phyloP scores from a whole-genome alignment of 2,888 invertebrate genomes.

The Coleophora flavipennella region DNA sequence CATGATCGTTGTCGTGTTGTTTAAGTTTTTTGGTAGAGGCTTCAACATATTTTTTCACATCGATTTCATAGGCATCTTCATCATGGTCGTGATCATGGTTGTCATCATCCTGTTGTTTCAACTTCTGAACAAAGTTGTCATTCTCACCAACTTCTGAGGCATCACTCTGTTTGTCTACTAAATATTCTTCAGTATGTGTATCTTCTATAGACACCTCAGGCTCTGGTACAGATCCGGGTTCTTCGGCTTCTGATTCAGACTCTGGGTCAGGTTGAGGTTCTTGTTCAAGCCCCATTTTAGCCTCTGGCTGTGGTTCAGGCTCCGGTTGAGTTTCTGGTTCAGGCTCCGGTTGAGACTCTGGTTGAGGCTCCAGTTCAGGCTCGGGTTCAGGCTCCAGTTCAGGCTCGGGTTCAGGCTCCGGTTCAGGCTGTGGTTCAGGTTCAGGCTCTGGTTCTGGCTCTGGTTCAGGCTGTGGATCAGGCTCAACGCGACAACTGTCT shows the following conservation, averaged over 20 bases:
- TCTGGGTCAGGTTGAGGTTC: conserved; percentile 26
- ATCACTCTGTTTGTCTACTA: conserved; percentile 11
- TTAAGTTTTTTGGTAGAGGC: too few species aligned
- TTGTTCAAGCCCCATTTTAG: conserved; percentile 44
- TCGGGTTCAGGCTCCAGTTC: conserved; percentile 49
- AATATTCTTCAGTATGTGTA: conserved; percentile 8
- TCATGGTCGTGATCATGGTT: conserved; percentile 5
- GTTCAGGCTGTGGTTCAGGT: conserved; percentile 20
- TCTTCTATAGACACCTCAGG: conserved; percentile 27
- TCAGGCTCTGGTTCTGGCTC: conserved; percentile 36
- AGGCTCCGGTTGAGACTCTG: conserved; percentile 27
- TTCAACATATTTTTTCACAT: too few species aligned
- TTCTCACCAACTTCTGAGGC: conserved; percentile 7
- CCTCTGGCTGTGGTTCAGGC: conserved; percentile 38
- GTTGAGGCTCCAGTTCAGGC: conserved; percentile 41
- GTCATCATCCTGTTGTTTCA: too few species aligned
- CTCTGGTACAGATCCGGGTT: conserved; percentile 36
- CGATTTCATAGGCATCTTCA: too few species aligned
- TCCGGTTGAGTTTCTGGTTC: conserved; percentile 47
- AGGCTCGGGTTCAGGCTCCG: conserved; percentile 29
- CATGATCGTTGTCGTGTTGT: conserved; percentile 1
- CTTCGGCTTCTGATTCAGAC: conserved; percentile 31
- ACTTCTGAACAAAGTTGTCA: too few species aligned
- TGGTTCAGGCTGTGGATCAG: too few species aligned
- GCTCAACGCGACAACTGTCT: conserved; percentile 24